Base-by-base conservation (phyloP, 1,140 invertebrate genomes). In the Apolygus lucorum region DNA sequence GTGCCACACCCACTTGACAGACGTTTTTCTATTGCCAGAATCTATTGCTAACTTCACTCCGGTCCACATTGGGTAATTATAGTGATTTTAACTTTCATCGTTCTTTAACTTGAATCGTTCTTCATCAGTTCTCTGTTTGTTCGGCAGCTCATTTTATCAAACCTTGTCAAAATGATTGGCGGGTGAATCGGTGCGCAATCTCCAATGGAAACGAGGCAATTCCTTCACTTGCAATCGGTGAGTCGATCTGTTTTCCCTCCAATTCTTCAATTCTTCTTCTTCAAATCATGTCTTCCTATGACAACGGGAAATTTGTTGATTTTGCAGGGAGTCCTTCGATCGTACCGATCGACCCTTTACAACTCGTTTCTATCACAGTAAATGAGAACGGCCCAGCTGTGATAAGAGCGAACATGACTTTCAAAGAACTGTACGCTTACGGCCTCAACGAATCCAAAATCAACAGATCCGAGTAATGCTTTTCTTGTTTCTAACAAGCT, bases 341-440 rank as follows among this genome's bases (percentile, higher is more conserved):
- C 4, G 8, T 21, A 4, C 54, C 54, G 11, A 59, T 59, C 22
- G 54, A 59, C 22, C 54, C 54, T 59, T 21, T 59, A 11, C 54
- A 4, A 13, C 4, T 59, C 8, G 54, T 24, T 4, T 17, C 11
- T 24, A 4, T 59, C 11, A 59, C 8, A 59, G 22, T 59, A 8
- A 4, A 8, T 4, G 34, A 42, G 17, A 42, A 42, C 34, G 34
- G 17, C 17, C 34, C 4, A 8, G 34, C 4, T 17, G 17, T 8
- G 34, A 59, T 59, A 17, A 8, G 22, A 59, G 54, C 22, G 11
- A 59, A 59, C 22, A 4, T 59, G 54, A 59, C 54, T 22, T 22
- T 59, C 22, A 59, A 59, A 59, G 54, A 59, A 13, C 11, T 59
- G 54, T 59, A 59, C 54, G 54, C 54, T 13, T 59, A 24, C 13